Evolutionary conservation across 2,797 vertebrate genomes (phyloP), one percentile per base, ranked within the genome.

Genomic region (Thamnophis elegans): DNA sequence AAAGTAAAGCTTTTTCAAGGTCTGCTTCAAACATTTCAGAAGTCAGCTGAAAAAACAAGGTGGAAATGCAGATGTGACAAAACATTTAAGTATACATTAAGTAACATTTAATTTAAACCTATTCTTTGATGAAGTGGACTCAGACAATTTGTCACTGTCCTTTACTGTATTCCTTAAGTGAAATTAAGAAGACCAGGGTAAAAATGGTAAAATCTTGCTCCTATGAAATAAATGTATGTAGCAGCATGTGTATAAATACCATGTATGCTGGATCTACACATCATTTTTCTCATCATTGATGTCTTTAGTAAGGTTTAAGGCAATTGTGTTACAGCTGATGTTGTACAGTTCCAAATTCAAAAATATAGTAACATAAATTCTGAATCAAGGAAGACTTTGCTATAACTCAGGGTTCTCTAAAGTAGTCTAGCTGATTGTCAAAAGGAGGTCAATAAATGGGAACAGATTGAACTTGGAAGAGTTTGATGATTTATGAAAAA

Each of bases 11-110:
- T 95, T 99, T 99, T 97, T 99, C 98, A 97, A 99, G 97, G 96
- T 99, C 99, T 28, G 98, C 99, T 97, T 99, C 98, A 96, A 98
- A 99, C 94, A 99, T 97, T 96, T 99, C 98, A 96, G 98, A 98
- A 93, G 99, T 99, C 94, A 99, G 97, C 99, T 99, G 94, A 92
- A 95, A 93, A 85, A 95, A 91, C 32, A 95, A 88, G 85, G 92
- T 88, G 82, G 47, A 68, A 90, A 86, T 88, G 47, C 85, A 91
- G 87, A 90, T 88, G 94, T 26, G 88, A 91, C 0, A 73, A 78
- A 53, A 10, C 16, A 47, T 88, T 68, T 82, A 59, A 78, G 26
- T 51, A 42, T 18, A 78, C 14, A 86, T n/a, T n/a, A n/a, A n/a
- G n/a, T 18, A 88, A 12, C 8, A 20, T 36, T 89, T 55, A 86